Evolutionary conservation across 2,888 invertebrate genomes (phyloP).

Genomic region (Agrotis puta): DNA sequence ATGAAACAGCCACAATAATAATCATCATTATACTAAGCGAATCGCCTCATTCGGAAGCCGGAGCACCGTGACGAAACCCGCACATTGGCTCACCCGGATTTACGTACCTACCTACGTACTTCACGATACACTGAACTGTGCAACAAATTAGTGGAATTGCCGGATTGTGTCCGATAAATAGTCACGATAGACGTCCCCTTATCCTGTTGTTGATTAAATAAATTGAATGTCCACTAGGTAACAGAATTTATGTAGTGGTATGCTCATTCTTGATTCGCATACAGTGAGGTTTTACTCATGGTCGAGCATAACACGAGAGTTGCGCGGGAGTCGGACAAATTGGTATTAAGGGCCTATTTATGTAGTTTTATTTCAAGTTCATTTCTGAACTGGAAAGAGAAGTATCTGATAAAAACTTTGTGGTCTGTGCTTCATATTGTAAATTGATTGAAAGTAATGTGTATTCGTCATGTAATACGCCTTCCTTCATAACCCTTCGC

Average conservation of each 20-base stretch:
- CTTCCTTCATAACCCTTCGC: too few species aligned
- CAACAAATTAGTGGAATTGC: constrained; percentile 50
- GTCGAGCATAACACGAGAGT: too few species aligned
- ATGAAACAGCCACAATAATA: constrained; percentile 23
- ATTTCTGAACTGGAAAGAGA: too few species aligned
- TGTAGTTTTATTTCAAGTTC: too few species aligned
- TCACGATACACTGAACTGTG: constrained; percentile 36
- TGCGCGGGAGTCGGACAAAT: too few species aligned
- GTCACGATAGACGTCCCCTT: not conserved
- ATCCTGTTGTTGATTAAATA: not conserved
- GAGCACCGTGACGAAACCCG: constrained; percentile 37
- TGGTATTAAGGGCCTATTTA: too few species aligned
- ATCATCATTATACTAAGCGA: constrained; percentile 21
- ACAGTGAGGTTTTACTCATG: too few species aligned
- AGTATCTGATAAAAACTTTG: too few species aligned
- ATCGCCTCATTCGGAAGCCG: constrained; percentile 37
- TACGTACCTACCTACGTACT: constrained; percentile 22
- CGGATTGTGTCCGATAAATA: constrained; percentile 32
- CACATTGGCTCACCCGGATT: constrained; percentile 39
- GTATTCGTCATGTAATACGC: too few species aligned
- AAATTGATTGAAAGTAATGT: too few species aligned
- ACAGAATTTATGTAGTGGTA: not conserved
- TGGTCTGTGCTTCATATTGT: too few species aligned
- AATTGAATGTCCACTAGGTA: constrained; percentile 9
- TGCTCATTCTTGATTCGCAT: not conserved